These are phyloP conservation scores for Anomalospiza imberbis DNA, from an alignment of 2,797 vertebrate species.

Conservation along the genomic window DNA sequence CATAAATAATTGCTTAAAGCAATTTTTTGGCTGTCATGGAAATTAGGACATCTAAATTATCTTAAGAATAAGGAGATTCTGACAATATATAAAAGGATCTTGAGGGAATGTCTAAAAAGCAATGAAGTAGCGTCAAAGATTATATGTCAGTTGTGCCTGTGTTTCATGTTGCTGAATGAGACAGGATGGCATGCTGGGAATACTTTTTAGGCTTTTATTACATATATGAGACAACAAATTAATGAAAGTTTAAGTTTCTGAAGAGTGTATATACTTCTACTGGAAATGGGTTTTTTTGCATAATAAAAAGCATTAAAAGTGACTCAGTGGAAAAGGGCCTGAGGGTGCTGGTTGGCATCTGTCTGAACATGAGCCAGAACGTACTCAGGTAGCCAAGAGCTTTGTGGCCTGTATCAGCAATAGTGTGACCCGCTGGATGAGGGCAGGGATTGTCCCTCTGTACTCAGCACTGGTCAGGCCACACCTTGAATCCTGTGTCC, in stretches of 20 bases:
- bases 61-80: conserved; percentile 9
- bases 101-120: neutral
- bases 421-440: neutral
- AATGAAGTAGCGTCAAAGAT: neutral
- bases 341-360: neutral
- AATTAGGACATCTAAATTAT: conserved; percentile 37
- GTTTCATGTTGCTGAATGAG: neutral
- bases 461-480: fast-evolving
- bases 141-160: neutral
- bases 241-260: neutral
- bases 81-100: conserved; percentile 5
- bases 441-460: no score
- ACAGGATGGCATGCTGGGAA: neutral
- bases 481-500: neutral
- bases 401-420: neutral
- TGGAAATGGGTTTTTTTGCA: neutral
- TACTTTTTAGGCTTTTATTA: neutral
- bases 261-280: neutral
- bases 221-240: neutral
- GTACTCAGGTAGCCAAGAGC: neutral
- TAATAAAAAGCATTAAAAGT: neutral
- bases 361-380: neutral
- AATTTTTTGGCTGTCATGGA: conserved; percentile 37
- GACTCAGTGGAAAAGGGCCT: neutral
- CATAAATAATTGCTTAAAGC: conserved; percentile 47